phyloP scores from a whole-genome alignment of 2,113 vertebrate genomes.

The Pteropus alecto region DNA sequence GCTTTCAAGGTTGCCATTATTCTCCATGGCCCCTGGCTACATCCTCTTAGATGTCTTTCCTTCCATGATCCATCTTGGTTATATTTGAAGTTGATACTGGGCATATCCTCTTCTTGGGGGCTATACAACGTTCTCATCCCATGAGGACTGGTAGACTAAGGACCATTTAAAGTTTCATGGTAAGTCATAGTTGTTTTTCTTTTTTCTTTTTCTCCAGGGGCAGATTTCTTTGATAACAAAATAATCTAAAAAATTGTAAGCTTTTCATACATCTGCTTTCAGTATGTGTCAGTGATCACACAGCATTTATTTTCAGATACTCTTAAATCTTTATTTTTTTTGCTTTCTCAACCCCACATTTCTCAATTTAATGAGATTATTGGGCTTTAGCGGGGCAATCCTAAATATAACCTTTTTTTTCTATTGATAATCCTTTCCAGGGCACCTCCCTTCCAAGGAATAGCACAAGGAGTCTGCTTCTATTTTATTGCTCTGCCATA shows the following conservation, averaged over 20 bases:
- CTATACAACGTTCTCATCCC: not conserved
- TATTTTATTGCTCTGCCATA: not conserved
- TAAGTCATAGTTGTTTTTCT: not conserved
- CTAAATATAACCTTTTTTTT: not conserved
- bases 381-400: not conserved
- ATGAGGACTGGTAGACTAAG: not conserved
- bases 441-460: not conserved
- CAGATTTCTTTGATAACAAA: not conserved
- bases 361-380: not conserved
- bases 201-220: not conserved
- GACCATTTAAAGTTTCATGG: not conserved
- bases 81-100: not conserved
- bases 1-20: not conserved
- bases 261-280: not conserved
- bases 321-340: not conserved
- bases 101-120: not conserved
- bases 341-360: not conserved
- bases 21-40: rapidly evolving
- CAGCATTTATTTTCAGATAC: not conserved
- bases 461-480: not conserved
- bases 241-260: not conserved
- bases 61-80: not conserved
- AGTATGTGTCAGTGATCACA: not conserved
- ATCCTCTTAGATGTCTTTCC: not conserved
- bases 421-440: not conserved